Percentiles rank a stretch among this genome's conserved stretches.
Evolutionary conservation across 2,888 invertebrate species (phyloP).

Genomic region (Coleophora flavipennella): DNA sequence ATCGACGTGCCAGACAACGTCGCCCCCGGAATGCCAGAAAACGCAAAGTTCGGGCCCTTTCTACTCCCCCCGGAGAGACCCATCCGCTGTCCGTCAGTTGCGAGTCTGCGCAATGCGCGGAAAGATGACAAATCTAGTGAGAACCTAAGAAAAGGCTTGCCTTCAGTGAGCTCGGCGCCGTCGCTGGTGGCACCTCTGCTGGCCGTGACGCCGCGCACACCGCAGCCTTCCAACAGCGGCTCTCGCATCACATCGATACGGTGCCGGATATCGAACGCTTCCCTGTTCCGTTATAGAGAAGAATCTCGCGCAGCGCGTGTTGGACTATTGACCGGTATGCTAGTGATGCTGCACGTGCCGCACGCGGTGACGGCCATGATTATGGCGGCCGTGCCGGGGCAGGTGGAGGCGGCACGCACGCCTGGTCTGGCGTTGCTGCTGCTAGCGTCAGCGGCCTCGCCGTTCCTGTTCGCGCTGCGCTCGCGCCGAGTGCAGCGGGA

Average conservation of each 20-base stretch:
- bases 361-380: conserved; percentile 61
- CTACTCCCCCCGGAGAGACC: conserved; percentile 58
- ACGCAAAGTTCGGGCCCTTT: conserved; percentile 55
- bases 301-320: conserved; percentile 92
- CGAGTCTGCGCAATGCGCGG: conserved; percentile 52
- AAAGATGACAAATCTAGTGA: conserved; percentile 56
- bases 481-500: conserved; percentile 76
- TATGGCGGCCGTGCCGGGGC: conserved; percentile 62
- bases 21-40: conserved; percentile 22
- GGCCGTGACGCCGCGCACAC: conserved; percentile 43
- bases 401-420: conserved; percentile 58
- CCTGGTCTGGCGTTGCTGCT: conserved; percentile 71
- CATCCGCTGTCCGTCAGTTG: conserved; percentile 58
- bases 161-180: conserved; percentile 69
- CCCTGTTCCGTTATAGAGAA: conserved; percentile 87
- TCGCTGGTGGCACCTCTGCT: conserved; percentile 53
- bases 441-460: conserved; percentile 77
- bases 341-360: conserved; percentile 83
- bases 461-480: conserved; percentile 83
- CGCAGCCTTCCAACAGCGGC: conserved; percentile 58
- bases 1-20: conserved; percentile 49
- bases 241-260: conserved; percentile 82
- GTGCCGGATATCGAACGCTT: conserved; percentile 87
- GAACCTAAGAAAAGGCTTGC: conserved; percentile 50
- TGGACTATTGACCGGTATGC: conserved; percentile 73